A percentile compares a stretch with the other conserved stretches of the same genome.
Conservation (phyloP, 1,140 invertebrate species). For the Laodelphax striatellus region DNA sequence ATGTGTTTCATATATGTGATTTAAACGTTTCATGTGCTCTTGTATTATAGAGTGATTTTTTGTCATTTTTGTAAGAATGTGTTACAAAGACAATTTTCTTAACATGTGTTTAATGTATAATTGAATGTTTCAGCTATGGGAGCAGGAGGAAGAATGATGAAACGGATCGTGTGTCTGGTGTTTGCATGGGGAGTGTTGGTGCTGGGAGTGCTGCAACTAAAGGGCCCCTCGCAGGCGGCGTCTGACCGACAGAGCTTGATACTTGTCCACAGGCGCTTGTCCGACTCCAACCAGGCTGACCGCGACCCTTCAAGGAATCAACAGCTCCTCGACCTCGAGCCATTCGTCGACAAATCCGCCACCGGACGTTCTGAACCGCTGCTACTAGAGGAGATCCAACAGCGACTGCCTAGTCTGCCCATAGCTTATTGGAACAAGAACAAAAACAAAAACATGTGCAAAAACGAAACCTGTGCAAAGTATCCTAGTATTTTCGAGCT, state of each 20-base stretch:
- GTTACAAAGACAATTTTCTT: too few relatives aligned
- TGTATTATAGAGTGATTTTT: too few relatives aligned
- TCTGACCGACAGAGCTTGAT: background rate
- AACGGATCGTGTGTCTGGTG: conserved; percentile 19
- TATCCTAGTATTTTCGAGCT: conserved; percentile 79
- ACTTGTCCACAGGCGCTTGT: background rate
- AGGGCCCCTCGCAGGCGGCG: conserved; percentile 3
- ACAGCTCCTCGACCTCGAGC: conserved; percentile 31
- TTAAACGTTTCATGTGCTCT: too few relatives aligned
- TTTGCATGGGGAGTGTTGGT: conserved; percentile 21
- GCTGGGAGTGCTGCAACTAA: conserved; percentile 18
- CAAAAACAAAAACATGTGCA: conserved; percentile 56
- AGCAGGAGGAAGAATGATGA: conserved; percentile 13
- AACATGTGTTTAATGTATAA: too few relatives aligned
- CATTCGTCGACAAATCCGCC: conserved; percentile 51
- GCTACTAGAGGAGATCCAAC: conserved; percentile 61
- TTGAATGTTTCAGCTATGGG: background rate
- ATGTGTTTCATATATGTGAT: too few relatives aligned
- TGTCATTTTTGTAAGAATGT: too few relatives aligned
- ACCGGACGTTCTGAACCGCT: conserved; percentile 55
- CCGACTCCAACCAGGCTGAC: background rate
- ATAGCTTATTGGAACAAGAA: conserved; percentile 72
- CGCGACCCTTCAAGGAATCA: conserved; percentile 1
- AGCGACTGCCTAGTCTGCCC: conserved; percentile 63
- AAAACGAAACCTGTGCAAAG: conserved; percentile 60